Evolutionary conservation across 2,113 vertebrate genomes (phyloP), one percentile per base, ranked within the genome.

Genomic region (Monopterus albus): DNA sequence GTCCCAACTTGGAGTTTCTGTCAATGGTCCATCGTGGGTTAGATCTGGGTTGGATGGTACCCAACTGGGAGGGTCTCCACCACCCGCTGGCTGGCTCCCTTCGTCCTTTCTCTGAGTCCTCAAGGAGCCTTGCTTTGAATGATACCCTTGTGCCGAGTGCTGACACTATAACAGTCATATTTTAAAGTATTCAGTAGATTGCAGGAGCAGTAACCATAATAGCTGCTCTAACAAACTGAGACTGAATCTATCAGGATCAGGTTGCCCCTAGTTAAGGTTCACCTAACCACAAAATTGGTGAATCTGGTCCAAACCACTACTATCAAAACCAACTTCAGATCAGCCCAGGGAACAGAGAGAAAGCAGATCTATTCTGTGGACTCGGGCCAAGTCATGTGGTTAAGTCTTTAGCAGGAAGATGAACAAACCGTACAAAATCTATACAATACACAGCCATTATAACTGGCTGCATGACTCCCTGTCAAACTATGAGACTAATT

Each of bases 401-500:
- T 17, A 36, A 50, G 75, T 63, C 64, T 78, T 82, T 75, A 83
- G 63, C 66, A 80, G 71, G 74, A 80, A 82, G 80, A 78, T 47
- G 73, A 83, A 89, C 67, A 81, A 87, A 57, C 40, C 31, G 42
- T 59, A 85, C 68, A 55, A 83, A 87, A 85, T 89, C 59, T 81
- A 86, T 87, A 84, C 79, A 89, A 78, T 87, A 39, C 72, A 65
- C 67, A 72, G 81, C 74, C 83, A 82, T 80, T 71, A 74, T 36
- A 81, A 82, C 62, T 52, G 55, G 65, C 73, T 81, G 72, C 71
- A 71, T 60, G 51, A 71, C 71, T 69, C 33, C 55, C 1, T 29
- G 40, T 82, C 68, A 81, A 89, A 89, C 85, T 89, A 82, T 83
- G 79, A 90, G 82, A 76, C 52, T 15, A 79, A 85, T 88, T 79